These are phyloP conservation scores for Rousettus leschenaultii DNA, from an alignment of 2,113 vertebrate genomes.

Conservation along the genomic window DNA sequence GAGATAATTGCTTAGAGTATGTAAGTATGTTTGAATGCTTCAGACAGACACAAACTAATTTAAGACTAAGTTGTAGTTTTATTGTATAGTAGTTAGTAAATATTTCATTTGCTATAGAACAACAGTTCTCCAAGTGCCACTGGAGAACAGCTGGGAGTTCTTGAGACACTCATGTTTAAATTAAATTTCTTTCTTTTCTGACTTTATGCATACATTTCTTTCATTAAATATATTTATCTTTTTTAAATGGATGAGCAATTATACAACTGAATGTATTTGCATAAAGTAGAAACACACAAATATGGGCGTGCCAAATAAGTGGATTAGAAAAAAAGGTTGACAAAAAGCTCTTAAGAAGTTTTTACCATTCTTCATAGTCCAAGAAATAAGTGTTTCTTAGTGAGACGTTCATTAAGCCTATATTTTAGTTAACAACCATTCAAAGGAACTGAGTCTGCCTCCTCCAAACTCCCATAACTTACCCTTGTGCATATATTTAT, in stretches of 20 bases:
- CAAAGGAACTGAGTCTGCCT: background rate
- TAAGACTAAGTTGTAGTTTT: constrained; percentile 15
- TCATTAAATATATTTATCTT: background rate
- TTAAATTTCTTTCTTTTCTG: background rate
- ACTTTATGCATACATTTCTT: background rate
- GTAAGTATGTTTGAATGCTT: constrained; percentile 11
- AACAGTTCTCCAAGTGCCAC: background rate
- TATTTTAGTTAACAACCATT: background rate
- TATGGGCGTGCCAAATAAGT: background rate
- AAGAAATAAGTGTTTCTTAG: background rate
- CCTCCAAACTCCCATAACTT: background rate
- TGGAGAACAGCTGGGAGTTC: background rate
- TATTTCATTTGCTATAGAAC: background rate
- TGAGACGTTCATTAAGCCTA: background rate
- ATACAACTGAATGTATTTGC: constrained; percentile 23
- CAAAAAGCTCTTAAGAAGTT: background rate
- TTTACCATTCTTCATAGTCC: background rate
- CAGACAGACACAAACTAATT: background rate
- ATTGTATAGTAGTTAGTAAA: background rate
- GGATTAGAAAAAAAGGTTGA: background rate
- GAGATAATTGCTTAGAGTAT: background rate
- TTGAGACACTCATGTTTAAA: background rate
- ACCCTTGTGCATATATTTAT: background rate
- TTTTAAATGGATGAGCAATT: constrained; percentile 1
- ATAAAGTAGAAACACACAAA: constrained; percentile 34